These are phyloP conservation scores for Epizoanthus fatuus DNA, from an alignment of 92 coral and sea anemone species.

Conservation along the genomic window DNA sequence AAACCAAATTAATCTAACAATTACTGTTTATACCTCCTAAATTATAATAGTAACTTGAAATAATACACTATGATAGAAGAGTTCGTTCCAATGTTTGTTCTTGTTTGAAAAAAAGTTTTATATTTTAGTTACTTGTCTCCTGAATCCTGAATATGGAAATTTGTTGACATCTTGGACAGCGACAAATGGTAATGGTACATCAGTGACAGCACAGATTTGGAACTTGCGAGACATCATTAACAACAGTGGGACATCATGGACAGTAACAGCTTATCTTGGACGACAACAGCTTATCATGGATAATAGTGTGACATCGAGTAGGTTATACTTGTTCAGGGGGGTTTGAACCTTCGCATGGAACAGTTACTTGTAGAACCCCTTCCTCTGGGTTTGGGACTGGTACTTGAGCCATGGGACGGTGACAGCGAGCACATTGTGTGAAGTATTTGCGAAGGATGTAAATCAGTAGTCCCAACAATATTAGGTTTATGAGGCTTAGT, in stretches of 20 bases:
- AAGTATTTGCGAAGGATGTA: background rate
- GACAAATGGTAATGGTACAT: no score
- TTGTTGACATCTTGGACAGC: background rate
- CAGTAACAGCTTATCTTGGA: no score
- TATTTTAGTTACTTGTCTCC: background rate
- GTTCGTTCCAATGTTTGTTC: background rate
- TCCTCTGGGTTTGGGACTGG: background rate
- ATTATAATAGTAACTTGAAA: background rate
- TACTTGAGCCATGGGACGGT: constrained; percentile 4
- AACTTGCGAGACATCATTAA: background rate
- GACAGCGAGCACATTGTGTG: constrained; percentile 2
- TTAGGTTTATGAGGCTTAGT: background rate
- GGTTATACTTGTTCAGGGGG: constrained; percentile 6
- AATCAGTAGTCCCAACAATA: background rate
- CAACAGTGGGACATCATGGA: background rate
- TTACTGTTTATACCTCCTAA: background rate
- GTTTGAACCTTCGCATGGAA: background rate
- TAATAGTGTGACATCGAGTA: background rate
- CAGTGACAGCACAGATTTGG: no score
- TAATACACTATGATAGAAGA: constrained; percentile 2
- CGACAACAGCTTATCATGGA: background rate
- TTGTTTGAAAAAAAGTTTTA: background rate
- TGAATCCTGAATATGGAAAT: background rate
- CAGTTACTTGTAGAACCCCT: no score
- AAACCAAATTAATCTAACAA: background rate